A percentile compares a stretch with the other conserved stretches of the same genome.
These are phyloP conservation scores for Podarcis raffonei DNA, from an alignment of 2,113 vertebrate genomes.

Conservation along the genomic window DNA sequence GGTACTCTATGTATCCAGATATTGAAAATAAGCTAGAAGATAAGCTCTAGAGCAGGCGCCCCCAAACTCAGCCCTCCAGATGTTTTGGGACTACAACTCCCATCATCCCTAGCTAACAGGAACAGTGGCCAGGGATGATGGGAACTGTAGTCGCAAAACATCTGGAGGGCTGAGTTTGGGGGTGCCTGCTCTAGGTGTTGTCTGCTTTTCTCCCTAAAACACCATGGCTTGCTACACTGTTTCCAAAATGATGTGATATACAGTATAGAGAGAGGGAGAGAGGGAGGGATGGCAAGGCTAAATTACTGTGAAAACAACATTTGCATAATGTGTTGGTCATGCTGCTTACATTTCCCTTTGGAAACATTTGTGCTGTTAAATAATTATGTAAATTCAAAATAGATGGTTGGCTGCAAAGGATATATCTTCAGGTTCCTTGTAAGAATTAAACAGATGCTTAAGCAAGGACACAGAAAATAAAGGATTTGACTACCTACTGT, in stretches of 20 bases:
- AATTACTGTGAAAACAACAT: slow-evolving; percentile 74
- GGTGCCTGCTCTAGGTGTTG: too few species aligned
- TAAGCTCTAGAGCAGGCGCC: too few species aligned
- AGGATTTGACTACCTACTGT: slow-evolving; percentile 3
- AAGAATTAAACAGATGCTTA: slow-evolving; percentile 59
- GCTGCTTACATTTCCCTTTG: slow-evolving; percentile 63
- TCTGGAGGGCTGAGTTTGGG: too few species aligned
- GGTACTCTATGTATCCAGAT: too few species aligned
- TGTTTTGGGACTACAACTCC: too few species aligned
- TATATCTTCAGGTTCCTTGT: slow-evolving; percentile 54
- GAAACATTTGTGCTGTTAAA: slow-evolving; percentile 66
- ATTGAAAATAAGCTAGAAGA: too few species aligned
- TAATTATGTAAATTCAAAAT: slow-evolving; percentile 64
- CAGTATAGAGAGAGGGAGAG: slow-evolving; percentile 2
- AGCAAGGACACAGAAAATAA: slow-evolving; percentile 50
- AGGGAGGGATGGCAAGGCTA: slow-evolving; percentile 28
- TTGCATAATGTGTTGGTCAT: slow-evolving; percentile 70
- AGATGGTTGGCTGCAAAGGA: slow-evolving; percentile 38
- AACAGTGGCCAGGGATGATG: too few species aligned
- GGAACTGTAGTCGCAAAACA: too few species aligned
- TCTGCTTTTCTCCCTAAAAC: too few species aligned
- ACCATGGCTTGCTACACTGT: too few species aligned
- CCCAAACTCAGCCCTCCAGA: too few species aligned
- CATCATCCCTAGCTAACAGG: too few species aligned
- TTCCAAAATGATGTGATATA: neutral